Conservation (phyloP, 2,113 vertebrate genomes). For the Tyrannus savana region DNA sequence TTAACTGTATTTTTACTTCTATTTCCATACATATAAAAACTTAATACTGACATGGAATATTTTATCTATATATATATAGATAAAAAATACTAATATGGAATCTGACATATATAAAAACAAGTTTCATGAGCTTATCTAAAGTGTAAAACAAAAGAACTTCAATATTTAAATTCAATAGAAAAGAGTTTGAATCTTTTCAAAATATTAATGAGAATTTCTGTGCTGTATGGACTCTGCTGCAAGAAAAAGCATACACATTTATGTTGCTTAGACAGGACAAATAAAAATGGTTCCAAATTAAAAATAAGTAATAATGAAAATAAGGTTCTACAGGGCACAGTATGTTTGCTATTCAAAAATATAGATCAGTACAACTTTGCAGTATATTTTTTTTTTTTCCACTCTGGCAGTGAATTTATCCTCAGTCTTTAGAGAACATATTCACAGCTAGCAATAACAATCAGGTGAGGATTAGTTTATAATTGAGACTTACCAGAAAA, state of each 20-base stretch:
- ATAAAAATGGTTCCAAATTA: neutral
- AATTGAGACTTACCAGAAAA: conserved; percentile 57
- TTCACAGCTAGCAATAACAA: conserved; percentile 45
- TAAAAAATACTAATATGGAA: neutral
- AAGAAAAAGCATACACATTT: neutral
- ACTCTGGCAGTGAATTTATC: neutral
- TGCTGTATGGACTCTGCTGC: neutral
- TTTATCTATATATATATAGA: too few relatives aligned
- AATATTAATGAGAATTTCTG: neutral
- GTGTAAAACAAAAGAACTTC: neutral
- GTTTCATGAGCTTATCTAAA: neutral
- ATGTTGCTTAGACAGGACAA: neutral
- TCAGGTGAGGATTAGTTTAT: conserved; percentile 53
- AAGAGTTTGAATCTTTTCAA: neutral
- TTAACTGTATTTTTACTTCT: neutral
- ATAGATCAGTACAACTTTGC: neutral
- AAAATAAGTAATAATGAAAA: neutral
- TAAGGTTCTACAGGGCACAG: neutral
- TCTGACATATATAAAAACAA: neutral
- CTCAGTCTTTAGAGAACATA: neutral
- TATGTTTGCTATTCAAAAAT: neutral
- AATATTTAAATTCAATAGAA: neutral
- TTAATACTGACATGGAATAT: neutral
- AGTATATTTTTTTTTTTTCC: neutral
- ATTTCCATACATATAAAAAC: neutral